A percentile compares a stretch with the other conserved stretches of the same genome.
Evolutionary conservation across 2,113 vertebrate species (phyloP).

Genomic region (Spizaetus ornatus): DNA sequence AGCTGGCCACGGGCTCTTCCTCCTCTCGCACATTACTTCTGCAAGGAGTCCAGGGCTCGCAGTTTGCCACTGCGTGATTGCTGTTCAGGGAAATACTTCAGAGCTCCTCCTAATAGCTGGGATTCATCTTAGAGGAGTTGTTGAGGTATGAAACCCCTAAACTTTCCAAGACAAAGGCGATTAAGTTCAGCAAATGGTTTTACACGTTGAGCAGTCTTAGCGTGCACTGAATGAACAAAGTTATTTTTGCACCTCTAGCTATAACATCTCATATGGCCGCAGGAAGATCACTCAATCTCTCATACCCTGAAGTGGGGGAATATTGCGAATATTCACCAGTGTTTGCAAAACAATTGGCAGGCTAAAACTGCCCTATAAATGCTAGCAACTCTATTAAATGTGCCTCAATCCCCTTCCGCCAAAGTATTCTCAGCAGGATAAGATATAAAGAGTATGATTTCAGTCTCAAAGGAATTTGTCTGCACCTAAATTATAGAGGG

Average conservation of each 20-base stretch:
- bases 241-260: not conserved
- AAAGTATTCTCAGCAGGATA: not conserved
- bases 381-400: not conserved
- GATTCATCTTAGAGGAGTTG: constrained; percentile 1
- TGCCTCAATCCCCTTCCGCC: not conserved
- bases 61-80: constrained; percentile 23
- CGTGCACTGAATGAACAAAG: not conserved
- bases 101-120: constrained; percentile 14
- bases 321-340: not conserved
- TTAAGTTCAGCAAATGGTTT: not conserved
- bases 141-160: not conserved
- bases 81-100: constrained; percentile 7
- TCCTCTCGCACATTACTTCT: not conserved
- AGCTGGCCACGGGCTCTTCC: not conserved
- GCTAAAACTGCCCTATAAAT: not conserved
- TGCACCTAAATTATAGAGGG: not conserved
- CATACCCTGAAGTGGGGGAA: not conserved
- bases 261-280: not conserved
- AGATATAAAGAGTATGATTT: not conserved
- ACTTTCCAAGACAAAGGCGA: not conserved
- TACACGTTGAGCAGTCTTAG: not conserved
- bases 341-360: not conserved
- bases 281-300: not conserved
- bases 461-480: constrained; percentile 10
- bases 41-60: not conserved